phyloP scores from a whole-genome alignment of 2,797 vertebrate genomes.

The Spinibarbus caldwelli region DNA sequence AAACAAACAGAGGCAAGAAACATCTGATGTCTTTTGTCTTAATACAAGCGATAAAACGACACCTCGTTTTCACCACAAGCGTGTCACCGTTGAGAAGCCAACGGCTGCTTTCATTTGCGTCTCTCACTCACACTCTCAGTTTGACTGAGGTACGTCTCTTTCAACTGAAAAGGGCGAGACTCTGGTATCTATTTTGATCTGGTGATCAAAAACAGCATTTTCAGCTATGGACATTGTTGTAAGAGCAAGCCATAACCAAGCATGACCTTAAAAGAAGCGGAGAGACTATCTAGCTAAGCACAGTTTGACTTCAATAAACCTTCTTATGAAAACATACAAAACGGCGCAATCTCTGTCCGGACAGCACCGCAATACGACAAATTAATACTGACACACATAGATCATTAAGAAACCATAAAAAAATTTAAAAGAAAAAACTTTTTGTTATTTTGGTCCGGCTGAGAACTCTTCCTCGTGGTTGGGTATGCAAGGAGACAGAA shows the following conservation, averaged over 20 bases:
- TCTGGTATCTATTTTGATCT: conserved; percentile 71
- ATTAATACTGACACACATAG: conserved; percentile 80
- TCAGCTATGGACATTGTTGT: conserved; percentile 61
- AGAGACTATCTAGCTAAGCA: conserved; percentile 27
- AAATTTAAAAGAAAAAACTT: conserved; percentile 61
- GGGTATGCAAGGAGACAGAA: conserved; percentile 63
- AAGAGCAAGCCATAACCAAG: conserved; percentile 56
- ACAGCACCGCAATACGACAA: conserved; percentile 61
- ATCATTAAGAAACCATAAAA: conserved; percentile 63
- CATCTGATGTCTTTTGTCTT: conserved; percentile 52
- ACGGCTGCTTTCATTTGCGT: conserved; percentile 80
- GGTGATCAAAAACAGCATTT: conserved; percentile 68
- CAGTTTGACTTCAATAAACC: conserved; percentile 69
- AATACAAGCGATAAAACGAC: conserved; percentile 14
- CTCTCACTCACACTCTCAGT: conserved; percentile 69
- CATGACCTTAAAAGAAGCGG: conserved; percentile 51
- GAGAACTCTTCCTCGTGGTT: conserved; percentile 65
- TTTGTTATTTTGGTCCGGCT: conserved; percentile 75
- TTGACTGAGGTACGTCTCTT: conserved; percentile 74
- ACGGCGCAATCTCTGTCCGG: conserved; percentile 17
- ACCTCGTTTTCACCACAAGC: conserved; percentile 40
- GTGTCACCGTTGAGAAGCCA: conserved; percentile 75
- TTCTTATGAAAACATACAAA: conserved; percentile 64
- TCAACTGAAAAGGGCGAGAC: conserved; percentile 57
- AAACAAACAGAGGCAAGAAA: conserved; percentile 47